These are phyloP conservation scores for Maccullochella peelii DNA, from an alignment of 2,113 vertebrate species.

Conservation along the genomic window DNA sequence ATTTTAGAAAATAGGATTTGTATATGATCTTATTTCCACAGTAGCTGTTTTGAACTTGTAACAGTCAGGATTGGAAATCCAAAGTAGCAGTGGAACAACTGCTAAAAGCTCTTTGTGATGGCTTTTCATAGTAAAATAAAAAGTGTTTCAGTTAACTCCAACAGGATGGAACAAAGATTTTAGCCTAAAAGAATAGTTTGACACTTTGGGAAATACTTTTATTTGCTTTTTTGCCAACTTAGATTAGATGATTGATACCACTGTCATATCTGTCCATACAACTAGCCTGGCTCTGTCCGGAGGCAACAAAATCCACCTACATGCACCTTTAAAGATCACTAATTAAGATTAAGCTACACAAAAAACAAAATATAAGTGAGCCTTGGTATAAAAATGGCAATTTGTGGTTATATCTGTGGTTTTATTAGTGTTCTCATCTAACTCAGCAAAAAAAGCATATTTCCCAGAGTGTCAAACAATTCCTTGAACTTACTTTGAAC, in stretches of 20 bases:
- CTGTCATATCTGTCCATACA: neutral
- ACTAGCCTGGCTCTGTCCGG: neutral
- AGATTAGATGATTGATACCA: neutral
- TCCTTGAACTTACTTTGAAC: neutral
- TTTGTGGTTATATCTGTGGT: neutral
- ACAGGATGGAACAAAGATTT: neutral
- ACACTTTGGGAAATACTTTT: neutral
- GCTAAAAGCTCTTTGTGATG: neutral
- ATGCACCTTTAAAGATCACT: neutral
- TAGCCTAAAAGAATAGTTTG: neutral
- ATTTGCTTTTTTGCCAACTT: neutral
- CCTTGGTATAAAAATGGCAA: neutral
- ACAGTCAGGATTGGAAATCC: neutral
- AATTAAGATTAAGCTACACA: neutral
- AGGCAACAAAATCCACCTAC: neutral
- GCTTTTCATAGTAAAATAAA: neutral
- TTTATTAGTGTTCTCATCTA: neutral
- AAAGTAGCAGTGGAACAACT: slow-evolving; percentile 1
- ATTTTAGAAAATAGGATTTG: slow-evolving; percentile 11
- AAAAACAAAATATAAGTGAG: neutral
- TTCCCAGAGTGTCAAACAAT: neutral
- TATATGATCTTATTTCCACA: slow-evolving; percentile 25
- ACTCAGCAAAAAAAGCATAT: neutral
- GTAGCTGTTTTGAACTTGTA: slow-evolving; percentile 24
- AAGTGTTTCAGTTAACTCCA: neutral